phyloP scores from a whole-genome alignment of 2,888 invertebrate genomes.

The Yponomeuta cagnagella region DNA sequence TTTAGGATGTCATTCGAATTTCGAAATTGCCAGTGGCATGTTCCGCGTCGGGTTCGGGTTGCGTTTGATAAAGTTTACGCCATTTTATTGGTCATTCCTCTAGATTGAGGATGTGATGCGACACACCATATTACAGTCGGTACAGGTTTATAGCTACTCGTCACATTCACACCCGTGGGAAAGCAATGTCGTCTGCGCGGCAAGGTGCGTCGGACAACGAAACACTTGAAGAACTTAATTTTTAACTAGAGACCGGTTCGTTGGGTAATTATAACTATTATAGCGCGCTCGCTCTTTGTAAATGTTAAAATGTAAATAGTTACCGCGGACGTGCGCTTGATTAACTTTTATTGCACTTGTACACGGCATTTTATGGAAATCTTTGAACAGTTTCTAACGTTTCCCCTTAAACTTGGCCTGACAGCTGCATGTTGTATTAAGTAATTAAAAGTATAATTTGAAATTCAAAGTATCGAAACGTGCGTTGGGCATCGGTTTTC shows the following conservation, averaged over 20 bases:
- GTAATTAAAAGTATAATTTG: slow-evolving; percentile 2
- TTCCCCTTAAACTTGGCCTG: slow-evolving; percentile 30
- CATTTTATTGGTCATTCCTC: slow-evolving; percentile 4
- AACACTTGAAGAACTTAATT: slow-evolving; percentile 40
- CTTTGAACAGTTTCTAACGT: slow-evolving; percentile 22
- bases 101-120: slow-evolving; percentile 7
- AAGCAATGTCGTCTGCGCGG: slow-evolving; percentile 40
- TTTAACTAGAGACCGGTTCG: slow-evolving; percentile 46
- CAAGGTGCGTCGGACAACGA: slow-evolving; percentile 18
- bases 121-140: background rate
- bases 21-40: background rate
- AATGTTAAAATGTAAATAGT: slow-evolving; percentile 35
- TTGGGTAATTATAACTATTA: slow-evolving; percentile 35
- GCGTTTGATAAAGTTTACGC: slow-evolving; percentile 7
- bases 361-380: slow-evolving; percentile 36
- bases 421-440: background rate
- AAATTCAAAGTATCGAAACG: background rate
- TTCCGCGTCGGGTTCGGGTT: background rate
- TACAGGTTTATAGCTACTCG: slow-evolving; percentile 11
- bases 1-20: background rate
- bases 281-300: slow-evolving; percentile 31
- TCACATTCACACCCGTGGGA: slow-evolving; percentile 44
- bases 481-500: background rate
- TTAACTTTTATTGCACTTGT: slow-evolving; percentile 40
- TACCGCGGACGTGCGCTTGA: slow-evolving; percentile 26